These are phyloP conservation scores for Chrysodeixis includens DNA, from an alignment of 2,888 invertebrate genomes.

Conservation along the genomic window DNA sequence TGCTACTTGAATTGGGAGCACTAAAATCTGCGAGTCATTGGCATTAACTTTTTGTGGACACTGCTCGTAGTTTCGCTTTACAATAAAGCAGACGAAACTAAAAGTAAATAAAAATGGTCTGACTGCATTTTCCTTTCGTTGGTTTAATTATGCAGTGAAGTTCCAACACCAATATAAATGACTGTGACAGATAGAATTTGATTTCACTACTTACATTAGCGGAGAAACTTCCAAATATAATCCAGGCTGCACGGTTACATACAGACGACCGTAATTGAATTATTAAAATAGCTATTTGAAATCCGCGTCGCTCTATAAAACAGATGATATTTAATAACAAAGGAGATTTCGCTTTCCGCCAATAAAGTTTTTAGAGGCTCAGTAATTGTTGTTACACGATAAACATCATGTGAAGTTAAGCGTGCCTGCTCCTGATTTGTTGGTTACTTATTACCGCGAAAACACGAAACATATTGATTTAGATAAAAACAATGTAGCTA, in stretches of 20 bases:
- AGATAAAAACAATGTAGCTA: conserved; percentile 13
- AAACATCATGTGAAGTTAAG: background rate
- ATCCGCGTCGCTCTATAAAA: conserved; percentile 30
- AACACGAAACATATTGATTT: conserved; percentile 34
- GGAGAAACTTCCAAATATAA: conserved; percentile 44
- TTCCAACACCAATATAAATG: conserved; percentile 36
- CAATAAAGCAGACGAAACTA: conserved; percentile 31
- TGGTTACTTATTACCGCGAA: conserved; percentile 14
- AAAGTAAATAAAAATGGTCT: conserved; percentile 43
- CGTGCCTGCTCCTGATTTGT: conserved; percentile 10
- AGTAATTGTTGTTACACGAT: conserved; percentile 6
- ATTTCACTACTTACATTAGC: conserved; percentile 46
- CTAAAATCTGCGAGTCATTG: conserved; percentile 32
- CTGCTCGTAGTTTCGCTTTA: conserved; percentile 53
- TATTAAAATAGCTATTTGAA: conserved; percentile 32
- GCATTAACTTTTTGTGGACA: conserved; percentile 27
- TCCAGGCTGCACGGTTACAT: conserved; percentile 46
- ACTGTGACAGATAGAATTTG: conserved; percentile 47
- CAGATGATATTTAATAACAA: conserved; percentile 10
- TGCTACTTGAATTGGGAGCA: conserved; percentile 43
- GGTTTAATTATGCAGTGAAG: conserved; percentile 43
- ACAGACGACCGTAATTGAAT: conserved; percentile 39
- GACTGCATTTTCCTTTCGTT: conserved; percentile 52
- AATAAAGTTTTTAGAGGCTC: background rate
- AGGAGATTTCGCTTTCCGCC: background rate